Base-by-base conservation (phyloP, 2,888 invertebrate genomes). In the Acholoe squamosa region DNA sequence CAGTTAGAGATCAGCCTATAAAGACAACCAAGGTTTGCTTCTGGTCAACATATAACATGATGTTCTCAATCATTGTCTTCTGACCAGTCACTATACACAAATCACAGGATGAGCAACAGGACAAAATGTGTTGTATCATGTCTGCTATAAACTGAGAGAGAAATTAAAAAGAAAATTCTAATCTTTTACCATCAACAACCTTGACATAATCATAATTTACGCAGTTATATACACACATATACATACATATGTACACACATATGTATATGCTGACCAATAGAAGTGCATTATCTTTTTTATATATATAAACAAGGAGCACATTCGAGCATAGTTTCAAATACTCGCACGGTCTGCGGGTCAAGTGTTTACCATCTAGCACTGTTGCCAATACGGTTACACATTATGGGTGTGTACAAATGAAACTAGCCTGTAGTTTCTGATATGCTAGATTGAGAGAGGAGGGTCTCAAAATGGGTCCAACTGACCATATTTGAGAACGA, bases 391-490 rank as follows among this genome's bases (percentile, higher is more conserved):
- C 77, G 31, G 51, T 84, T 43, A 22, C 84, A 84, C 84, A 84
- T 7, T 14, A 22, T 43, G 51, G 43, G 43, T 51, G 84, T 84
- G 84, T 84, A 84, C 43, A 84, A 84, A 84, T 34, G 84, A 84
- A 84, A 84, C 84, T 84, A 84, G 25, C 84, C 84, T 34, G 84
- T 84, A 84, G 84, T 84, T 84, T 84, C 84, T 84, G 84, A 84
- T 84, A 84, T 84, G 84, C 84, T 84, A 84, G 51, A 22, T 84
- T 84, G 43, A 51, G 43, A 25, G 43, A 19, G 34, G 43, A 25
- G 84, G 84, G 51, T 34, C 34, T 71, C 12, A 61, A 61, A 19
- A 19, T 61, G 61, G 61, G 61, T 19, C 61, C 19, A 61, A 61
- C 71, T 14, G 71, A 71, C 71, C 25, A 28, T 28, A 28, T 28